These are phyloP conservation scores for Nyctalus aviator DNA, from an alignment of 2,797 vertebrate genomes.

Conservation along the genomic window DNA sequence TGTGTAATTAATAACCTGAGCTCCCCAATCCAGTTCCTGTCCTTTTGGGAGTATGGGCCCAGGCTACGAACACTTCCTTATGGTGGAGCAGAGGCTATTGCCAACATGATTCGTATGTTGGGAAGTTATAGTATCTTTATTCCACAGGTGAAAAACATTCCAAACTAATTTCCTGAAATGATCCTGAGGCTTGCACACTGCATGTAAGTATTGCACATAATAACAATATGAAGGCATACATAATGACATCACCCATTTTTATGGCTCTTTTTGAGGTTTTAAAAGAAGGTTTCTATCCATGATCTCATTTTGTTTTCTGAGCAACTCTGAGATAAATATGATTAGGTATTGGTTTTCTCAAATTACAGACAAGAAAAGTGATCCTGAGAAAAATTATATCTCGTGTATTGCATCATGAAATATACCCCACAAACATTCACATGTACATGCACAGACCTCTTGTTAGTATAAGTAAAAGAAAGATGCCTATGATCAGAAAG, in stretches of 20 bases:
- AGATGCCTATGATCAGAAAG: neutral
- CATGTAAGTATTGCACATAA: neutral
- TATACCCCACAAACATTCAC: neutral
- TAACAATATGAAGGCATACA: neutral
- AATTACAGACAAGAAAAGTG: neutral
- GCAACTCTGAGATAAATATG: neutral
- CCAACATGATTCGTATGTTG: neutral
- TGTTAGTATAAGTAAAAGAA: neutral
- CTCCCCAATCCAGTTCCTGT: neutral
- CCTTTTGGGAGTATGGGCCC: neutral
- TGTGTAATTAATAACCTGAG: neutral
- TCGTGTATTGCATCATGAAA: neutral
- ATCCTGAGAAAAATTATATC: neutral
- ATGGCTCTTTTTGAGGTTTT: neutral
- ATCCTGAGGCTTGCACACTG: neutral
- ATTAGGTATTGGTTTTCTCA: neutral
- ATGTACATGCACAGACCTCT: too few relatives aligned
- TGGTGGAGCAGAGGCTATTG: neutral
- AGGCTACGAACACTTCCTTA: neutral
- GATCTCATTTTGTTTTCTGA: slow-evolving; percentile 33
- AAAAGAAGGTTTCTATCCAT: neutral
- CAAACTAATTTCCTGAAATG: neutral
- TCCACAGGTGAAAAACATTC: slow-evolving; percentile 35
- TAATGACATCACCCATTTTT: slow-evolving; percentile 27
- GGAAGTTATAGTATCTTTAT: neutral